These are phyloP conservation scores for Isurus oxyrinchus DNA, from an alignment of 2,113 vertebrate genomes.

Conservation along the genomic window DNA sequence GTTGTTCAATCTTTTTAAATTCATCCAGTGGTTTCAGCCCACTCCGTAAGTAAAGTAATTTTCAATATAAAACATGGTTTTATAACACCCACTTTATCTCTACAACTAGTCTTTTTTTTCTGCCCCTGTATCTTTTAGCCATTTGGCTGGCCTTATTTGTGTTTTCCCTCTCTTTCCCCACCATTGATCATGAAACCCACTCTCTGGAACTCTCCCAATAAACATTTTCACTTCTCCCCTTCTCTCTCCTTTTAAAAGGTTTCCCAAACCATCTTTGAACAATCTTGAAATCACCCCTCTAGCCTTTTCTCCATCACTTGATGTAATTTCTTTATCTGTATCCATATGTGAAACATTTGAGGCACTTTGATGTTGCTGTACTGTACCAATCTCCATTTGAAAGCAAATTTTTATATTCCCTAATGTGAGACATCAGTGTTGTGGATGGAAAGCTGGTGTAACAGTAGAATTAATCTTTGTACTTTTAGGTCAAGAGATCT, in stretches of 20 bases:
- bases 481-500: neutral
- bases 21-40: no score
- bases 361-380: neutral
- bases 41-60: no score
- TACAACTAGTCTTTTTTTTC: neutral
- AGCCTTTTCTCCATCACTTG: neutral
- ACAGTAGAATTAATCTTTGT: neutral
- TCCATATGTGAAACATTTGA: neutral
- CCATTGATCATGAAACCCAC: neutral
- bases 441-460: neutral
- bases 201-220: neutral
- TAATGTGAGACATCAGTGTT: neutral
- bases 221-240: neutral
- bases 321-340: neutral
- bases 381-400: neutral
- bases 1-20: no score
- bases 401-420: neutral
- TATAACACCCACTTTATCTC: neutral
- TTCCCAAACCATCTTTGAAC: neutral
- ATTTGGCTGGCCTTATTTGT: neutral
- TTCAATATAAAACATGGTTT: no score
- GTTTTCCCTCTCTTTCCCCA: neutral
- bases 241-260: neutral
- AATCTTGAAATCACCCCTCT: neutral
- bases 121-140: neutral